Evolutionary conservation across 2,113 vertebrate species (phyloP).

Genomic region (Percina caprodes): DNA sequence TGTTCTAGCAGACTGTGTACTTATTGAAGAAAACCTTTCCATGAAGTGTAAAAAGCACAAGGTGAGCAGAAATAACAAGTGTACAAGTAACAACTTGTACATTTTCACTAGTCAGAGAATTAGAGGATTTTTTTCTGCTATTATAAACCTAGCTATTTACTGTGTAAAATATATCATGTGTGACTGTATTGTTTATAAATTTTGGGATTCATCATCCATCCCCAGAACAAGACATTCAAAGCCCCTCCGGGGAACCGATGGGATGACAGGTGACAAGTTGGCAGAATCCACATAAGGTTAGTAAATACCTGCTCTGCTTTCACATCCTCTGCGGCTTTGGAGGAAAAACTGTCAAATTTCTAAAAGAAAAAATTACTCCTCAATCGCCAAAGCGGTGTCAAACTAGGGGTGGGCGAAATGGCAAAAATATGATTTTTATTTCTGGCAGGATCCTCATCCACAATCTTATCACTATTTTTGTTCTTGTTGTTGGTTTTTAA

Average conservation of each 20-base stretch:
- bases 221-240: conserved; percentile 83
- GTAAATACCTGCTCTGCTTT: conserved; percentile 8
- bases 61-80: conserved; percentile 65
- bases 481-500: too few species aligned
- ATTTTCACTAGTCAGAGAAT: too few species aligned
- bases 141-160: background rate
- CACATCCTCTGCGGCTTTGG: background rate
- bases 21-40: conserved; percentile 85
- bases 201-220: background rate
- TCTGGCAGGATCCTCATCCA: too few species aligned
- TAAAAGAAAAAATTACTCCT: background rate
- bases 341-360: background rate
- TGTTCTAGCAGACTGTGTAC: conserved; percentile 77
- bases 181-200: background rate
- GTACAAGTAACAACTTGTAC: too few species aligned
- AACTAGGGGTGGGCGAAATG: too few species aligned
- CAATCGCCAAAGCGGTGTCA: background rate
- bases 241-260: conserved; percentile 59
- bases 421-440: too few species aligned
- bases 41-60: conserved; percentile 88
- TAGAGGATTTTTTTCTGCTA: background rate
- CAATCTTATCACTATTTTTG: too few species aligned
- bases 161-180: background rate
- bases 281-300: conserved; percentile 61
- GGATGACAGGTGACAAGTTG: conserved; percentile 72